Conservation (phyloP, 2,888 invertebrate species). For the Achlya flavicornis region DNA sequence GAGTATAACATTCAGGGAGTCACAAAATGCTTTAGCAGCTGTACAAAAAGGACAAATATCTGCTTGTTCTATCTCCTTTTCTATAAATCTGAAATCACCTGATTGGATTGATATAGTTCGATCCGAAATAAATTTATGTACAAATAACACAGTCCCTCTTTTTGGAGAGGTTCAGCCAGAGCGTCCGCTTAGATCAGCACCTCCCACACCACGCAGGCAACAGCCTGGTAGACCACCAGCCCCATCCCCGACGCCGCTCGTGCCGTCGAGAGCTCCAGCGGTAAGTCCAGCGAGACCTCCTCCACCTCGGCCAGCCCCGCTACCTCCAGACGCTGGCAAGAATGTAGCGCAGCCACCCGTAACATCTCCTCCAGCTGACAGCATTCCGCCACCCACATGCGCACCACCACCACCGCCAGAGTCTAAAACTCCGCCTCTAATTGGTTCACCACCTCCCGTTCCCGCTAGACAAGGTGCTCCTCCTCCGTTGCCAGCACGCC, state of each 20-base stretch:
- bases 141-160: constrained; percentile 92
- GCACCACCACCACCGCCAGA: constrained; percentile 82
- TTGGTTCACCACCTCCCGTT: constrained; percentile 72
- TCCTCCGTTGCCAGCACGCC: constrained; percentile 87
- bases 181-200: constrained; percentile 71
- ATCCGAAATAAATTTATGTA: constrained; percentile 92
- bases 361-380: constrained; percentile 81
- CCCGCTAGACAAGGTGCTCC: constrained; percentile 85
- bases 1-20: constrained; percentile 96
- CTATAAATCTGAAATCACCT: constrained; percentile 90
- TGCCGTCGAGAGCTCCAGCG: constrained; percentile 68
- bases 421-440: constrained; percentile 62
- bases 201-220: constrained; percentile 78
- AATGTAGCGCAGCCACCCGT: constrained; percentile 60
- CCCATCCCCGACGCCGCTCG: constrained; percentile 80
- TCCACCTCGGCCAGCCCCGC: constrained; percentile 84
- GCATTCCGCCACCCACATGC: constrained; percentile 86
- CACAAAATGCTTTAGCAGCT: constrained; percentile 93
- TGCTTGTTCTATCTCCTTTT: constrained; percentile 86
- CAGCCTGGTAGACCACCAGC: constrained; percentile 86
- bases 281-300: constrained; percentile 81
- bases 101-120: constrained; percentile 93
- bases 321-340: constrained; percentile 78
- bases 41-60: constrained; percentile 82
- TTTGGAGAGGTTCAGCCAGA: constrained; percentile 76